Percentiles rank a stretch among this genome's conserved stretches.
These are phyloP conservation scores for Eubasilissa splendida DNA, from an alignment of 2,888 invertebrate genomes.

Conservation along the genomic window DNA sequence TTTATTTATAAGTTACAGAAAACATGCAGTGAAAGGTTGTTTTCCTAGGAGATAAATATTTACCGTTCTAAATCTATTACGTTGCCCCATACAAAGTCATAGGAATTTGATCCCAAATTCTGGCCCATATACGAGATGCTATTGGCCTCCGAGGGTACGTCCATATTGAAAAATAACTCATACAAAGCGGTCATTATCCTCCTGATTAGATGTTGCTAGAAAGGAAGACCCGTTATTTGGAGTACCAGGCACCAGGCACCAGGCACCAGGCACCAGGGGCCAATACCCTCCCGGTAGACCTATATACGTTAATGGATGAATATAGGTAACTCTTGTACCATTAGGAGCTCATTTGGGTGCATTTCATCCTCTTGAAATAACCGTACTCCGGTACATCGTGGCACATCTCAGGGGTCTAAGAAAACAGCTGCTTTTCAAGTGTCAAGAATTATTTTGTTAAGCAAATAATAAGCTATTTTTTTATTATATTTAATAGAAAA, in stretches of 20 bases:
- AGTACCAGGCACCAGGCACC: not conserved
- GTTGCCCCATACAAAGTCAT: no score
- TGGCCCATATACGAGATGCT: not conserved
- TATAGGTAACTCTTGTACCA: slow-evolving; percentile 3
- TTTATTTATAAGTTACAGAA: no score
- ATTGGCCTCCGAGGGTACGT: not conserved
- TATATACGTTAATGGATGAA: slow-evolving; percentile 29
- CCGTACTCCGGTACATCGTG: not conserved
- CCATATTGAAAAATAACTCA: no score
- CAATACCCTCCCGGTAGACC: slow-evolving; percentile 31
- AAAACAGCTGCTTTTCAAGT: not conserved
- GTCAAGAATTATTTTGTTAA: no score
- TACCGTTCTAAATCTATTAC: no score
- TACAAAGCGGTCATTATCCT: no score
- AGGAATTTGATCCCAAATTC: not conserved
- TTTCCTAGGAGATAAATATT: no score
- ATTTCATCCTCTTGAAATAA: slow-evolving; percentile 3
- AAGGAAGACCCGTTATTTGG: slow-evolving; percentile 16
- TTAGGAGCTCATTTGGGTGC: slow-evolving; percentile 1
- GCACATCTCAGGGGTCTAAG: not conserved
- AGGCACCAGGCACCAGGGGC: not conserved
- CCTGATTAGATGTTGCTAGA: not conserved
- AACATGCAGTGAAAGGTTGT: no score
- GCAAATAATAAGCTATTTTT: no score
- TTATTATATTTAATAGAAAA: no score